Base-by-base conservation (phyloP, 2,888 invertebrate genomes). In the Euclidia mi region DNA sequence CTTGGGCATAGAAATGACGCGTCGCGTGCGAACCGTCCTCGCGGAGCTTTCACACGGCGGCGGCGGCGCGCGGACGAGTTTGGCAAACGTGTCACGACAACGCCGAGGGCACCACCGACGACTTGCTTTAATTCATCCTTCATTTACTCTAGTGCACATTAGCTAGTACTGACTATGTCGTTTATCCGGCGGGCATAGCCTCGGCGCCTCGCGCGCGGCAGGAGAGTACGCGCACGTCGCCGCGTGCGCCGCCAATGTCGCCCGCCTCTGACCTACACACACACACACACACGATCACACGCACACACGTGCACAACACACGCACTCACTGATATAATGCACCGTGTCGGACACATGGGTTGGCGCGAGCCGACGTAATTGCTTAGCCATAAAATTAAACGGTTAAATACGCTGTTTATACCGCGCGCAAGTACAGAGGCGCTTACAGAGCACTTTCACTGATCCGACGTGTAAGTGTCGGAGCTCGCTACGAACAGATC, bases 41-140 rank as follows among this genome's bases (percentile, higher is more conserved):
- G 34, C n/a, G 0, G 0, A 10, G 15, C 53, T 51, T 67, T 71
- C 70, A 47, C 70, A 67, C 68, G 70, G 44, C n/a, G n/a, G n/a
- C n/a, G n/a, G n/a, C n/a, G n/a, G n/a, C 56, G 28, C 51, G 44
- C 14, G 45, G 49, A 29, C 42, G 4, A 34, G 44, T 55, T 50
- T 48, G 31, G 42, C 63, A 47, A 32, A 41, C 20, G 35, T 10
- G 20, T 9, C 29, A 25, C 29, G n/a, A 29, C 9, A n/a, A 2
- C 29, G n/a, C 28, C 38, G 31, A 17, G 25, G 31, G 29, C 17
- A 40, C 15, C 18, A n/a, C n/a, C n/a, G n/a, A 28, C 14, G 47
- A 29, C 35, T 40, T 42, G 48, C 41, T 48, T 31, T 40, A 11
- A 38, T 50, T 42, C 28, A 52, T 52, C 52, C 52, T 45, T 52